phyloP scores from a whole-genome alignment of 1,140 invertebrate species.

The Thaumetopoea pityocampa region DNA sequence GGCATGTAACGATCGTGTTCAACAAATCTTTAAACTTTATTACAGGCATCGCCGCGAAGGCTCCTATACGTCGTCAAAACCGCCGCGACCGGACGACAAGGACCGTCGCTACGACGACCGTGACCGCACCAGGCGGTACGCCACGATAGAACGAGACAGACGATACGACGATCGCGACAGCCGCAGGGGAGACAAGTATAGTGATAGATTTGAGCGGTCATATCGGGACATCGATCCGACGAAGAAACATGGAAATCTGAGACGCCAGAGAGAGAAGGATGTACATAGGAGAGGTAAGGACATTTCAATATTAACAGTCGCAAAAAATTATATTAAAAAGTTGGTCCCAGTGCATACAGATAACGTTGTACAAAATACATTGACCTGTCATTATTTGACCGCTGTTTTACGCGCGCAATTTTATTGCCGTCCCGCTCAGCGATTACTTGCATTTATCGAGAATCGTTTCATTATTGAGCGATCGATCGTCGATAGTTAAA shows the following conservation, averaged over 20 bases:
- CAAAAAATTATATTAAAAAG: no score
- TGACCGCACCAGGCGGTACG: constrained; percentile 44
- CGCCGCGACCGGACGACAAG: constrained; percentile 67
- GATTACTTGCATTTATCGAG: no score
- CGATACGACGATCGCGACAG: constrained; percentile 53
- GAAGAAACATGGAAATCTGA: constrained; percentile 38
- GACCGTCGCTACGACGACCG: constrained; percentile 52
- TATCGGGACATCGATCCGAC: constrained; percentile 57
- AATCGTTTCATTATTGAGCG: no score
- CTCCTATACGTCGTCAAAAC: constrained; percentile 61
- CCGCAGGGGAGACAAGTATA: constrained; percentile 27
- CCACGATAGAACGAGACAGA: constrained; percentile 57
- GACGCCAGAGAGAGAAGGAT: constrained; percentile 44
- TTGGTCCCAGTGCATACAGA: constrained; percentile 1
- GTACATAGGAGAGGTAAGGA: constrained; percentile 51
- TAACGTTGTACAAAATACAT: no score
- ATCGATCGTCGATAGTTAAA: no score
- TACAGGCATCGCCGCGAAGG: constrained; percentile 60
- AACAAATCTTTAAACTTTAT: constrained; percentile 11
- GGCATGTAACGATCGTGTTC: neutral
- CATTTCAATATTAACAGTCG: no score
- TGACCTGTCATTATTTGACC: no score
- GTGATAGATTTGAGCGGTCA: constrained; percentile 53
- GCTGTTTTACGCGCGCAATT: no score
- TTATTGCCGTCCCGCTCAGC: no score